Base-by-base conservation (phyloP, 2,888 invertebrate genomes). In the Drosophila birchii region DNA sequence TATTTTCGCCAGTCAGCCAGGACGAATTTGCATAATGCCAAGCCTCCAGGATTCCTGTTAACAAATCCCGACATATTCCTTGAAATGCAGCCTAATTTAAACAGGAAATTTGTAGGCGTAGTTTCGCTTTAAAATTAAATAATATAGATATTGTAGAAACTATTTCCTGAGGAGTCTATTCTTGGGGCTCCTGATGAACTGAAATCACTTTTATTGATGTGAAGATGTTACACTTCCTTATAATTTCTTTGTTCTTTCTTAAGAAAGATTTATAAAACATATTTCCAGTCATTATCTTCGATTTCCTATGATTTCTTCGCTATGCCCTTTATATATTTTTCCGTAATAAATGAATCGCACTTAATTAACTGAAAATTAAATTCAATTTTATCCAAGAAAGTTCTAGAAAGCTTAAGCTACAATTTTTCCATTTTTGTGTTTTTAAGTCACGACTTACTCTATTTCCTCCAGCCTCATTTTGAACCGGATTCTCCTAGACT, bases 1-100 rank as follows among this genome's bases (percentile, higher is more conserved):
- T 78, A 78, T 73, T 78, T 87, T 85, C 75, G 83, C 64, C 82
- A 80, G 38, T 20, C 16, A 56, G 34, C 58, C 55, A n/a, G 20
- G 20, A 51, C 26, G 3, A 75, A 75, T 78, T 83, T 74, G 56
- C 75, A 78, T 86, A 76, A 62, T 26, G 47, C 54, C 39, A 36
- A 57, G 56, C 79, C 71, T 53, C 4, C 5, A 11, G 5, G 32
- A 23, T 11, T 36, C 51, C 32, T 11, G 16, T n/a, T 41, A 7
- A 53, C 23, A 60, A 55, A 23, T 55, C 43, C 23, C 4, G 56
- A 23, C 41, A 45, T 18, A 44, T 59, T 49, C 32, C 20, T 3
- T n/a, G 5, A 11, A 9, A 38, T 53, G 23, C 14, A 36, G 26
- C 36, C 38, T 38, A n/a, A 36, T 34, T 49, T 26, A 1, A 16